Conservation (phyloP, 2,113 vertebrate species). For the Ahaetulla prasina region DNA sequence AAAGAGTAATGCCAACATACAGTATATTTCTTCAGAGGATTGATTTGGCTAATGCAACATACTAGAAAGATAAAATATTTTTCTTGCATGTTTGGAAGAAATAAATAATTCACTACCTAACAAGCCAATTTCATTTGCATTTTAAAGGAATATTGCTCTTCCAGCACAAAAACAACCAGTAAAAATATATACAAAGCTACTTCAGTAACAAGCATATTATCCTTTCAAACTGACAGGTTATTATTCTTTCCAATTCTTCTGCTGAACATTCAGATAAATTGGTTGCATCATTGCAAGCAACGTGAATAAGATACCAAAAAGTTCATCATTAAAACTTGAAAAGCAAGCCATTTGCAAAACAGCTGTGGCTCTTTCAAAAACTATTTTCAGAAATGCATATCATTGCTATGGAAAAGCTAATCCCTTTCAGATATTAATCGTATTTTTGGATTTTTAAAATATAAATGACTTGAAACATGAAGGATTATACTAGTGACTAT, state of each 20-base stretch:
- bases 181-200: neutral
- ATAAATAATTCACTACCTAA: constrained; percentile 41
- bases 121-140: constrained; percentile 5
- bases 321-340: neutral
- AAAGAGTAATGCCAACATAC: constrained; percentile 20
- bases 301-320: neutral
- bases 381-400: neutral
- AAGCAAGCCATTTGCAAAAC: neutral
- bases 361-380: neutral
- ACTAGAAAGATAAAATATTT: constrained; percentile 13
- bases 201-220: neutral
- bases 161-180: neutral
- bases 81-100: constrained; percentile 17
- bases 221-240: neutral
- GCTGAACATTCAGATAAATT: neutral
- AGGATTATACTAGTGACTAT: neutral
- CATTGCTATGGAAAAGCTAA: neutral
- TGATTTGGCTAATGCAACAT: constrained; percentile 36
- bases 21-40: constrained; percentile 13
- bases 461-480: neutral
- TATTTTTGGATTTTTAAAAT: neutral
- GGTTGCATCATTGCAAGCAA: neutral
- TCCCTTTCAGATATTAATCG: neutral
- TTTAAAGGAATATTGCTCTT: neutral
- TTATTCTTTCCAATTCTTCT: neutral